Evolutionary conservation across 1,140 invertebrate genomes (phyloP), one percentile per base, ranked within the genome.

Genomic region (Drosophila takahashii): DNA sequence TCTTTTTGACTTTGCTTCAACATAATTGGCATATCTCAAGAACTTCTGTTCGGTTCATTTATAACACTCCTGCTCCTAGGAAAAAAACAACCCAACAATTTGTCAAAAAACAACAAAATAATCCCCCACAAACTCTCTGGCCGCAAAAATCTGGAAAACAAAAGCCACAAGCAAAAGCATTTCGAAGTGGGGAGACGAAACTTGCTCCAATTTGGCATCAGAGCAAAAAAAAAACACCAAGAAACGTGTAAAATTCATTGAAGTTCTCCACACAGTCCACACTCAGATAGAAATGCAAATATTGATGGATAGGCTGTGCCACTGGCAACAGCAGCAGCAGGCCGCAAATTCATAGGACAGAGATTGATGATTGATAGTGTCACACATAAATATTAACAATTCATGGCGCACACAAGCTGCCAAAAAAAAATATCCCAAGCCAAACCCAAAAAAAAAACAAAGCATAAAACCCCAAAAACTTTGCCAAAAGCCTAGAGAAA

Each of bases 351-450:
- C 61, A 56, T 48, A 18, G 53, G 53, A 77, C 59, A 65, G 62
- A 84, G 72, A 84, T 85, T 84, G 72, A 80, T 85, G 81, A 85
- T 85, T 85, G 72, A 84, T 79, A 84, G 81, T 79, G 77, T 85
- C 81, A 64, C 71, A 77, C 71, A 77, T 79, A 85, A 85, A 85
- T 85, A 79, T 79, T 85, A 85, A 85, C 81, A 85, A 85, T 79
- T 85, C 81, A 77, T 85, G 77, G 73, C 79, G 77, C 79, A 83
- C 79, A 81, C 76, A 59, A 66, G 64, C 59, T 67, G 45, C 64
- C 60, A 18, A 11, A 51, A 42, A 64, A 62, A 64, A 44, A 22
- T 22, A 22, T n/a, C 22, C 22, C 22, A 22, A 22, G 22, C 22
- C 22, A 22, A 22, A 22, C 22, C 22, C n/a, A n/a, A n/a, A 22